Percentiles rank a stretch among this genome's conserved stretches.
phyloP scores from a whole-genome alignment of 2,888 invertebrate genomes.

The Escarpia spicata region DNA sequence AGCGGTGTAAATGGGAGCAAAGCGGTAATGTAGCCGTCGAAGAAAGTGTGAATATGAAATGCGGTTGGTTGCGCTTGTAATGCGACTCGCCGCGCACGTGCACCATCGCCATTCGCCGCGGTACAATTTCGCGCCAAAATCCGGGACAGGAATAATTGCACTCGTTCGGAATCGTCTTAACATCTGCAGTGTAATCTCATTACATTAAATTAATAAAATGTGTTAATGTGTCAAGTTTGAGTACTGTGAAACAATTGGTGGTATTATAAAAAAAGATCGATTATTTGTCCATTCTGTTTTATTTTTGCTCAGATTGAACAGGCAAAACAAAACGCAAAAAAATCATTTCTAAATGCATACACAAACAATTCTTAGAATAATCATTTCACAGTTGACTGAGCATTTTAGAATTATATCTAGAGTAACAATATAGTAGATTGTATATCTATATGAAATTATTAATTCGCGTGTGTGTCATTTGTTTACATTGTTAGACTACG shows the following conservation, averaged over 20 bases:
- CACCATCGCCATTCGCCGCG: background rate
- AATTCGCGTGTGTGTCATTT: too few species aligned
- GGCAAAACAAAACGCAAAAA: too few species aligned
- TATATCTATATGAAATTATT: too few species aligned
- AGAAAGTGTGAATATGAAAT: background rate
- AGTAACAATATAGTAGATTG: too few species aligned
- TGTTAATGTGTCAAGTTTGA: background rate
- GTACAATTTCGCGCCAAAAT: conserved; percentile 3
- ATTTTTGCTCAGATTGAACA: too few species aligned
- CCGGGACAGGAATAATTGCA: background rate
- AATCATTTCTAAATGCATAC: background rate
- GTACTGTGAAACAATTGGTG: background rate
- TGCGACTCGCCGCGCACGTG: background rate
- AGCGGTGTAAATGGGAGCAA: background rate
- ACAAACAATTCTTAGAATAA: background rate
- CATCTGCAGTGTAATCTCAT: background rate
- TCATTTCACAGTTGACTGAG: background rate
- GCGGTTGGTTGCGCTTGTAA: background rate
- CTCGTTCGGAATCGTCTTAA: background rate
- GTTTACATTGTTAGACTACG: too few species aligned
- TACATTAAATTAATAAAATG: background rate
- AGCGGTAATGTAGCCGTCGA: background rate
- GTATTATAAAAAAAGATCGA: background rate
- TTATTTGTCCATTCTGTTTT: too few species aligned
- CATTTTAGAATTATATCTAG: too few species aligned